Evolutionary conservation across 2,888 invertebrate species (phyloP), one percentile per base, ranked within the genome.

Genomic region (Tetragonisca angustula): DNA sequence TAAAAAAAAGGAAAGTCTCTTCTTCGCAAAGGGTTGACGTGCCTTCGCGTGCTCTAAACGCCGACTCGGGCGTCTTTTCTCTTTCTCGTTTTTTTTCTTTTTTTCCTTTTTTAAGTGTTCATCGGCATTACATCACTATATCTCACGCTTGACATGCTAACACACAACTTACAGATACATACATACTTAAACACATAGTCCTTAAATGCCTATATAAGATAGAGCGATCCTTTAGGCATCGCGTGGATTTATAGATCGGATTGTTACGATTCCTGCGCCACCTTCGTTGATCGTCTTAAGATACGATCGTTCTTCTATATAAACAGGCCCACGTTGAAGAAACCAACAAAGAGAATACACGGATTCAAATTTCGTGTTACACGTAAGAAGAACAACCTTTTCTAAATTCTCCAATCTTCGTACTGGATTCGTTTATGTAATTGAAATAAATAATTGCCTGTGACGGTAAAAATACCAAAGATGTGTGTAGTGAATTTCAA

Each of bases 141-240:
- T 86, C 69, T 76, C 86, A 85, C 77, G 86, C 87, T 84, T 76
- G 83, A 84, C 88, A 84, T 90, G 85, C 90, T 87, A 84, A 88
- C 82, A 90, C 88, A 90, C 83, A 91, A 88, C 86, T 90, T 87
- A 87, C 85, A 82, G 81, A 87, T 90, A 90, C 90, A 85, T 90
- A 90, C 89, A 90, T 90, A 90, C 85, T 87, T 90, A 87, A 87
- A 89, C 87, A 89, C 77, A 79, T 87, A 88, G 87, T 81, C 81
- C 84, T 90, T 90, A 89, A 78, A 90, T 73, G 80, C 74, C 79
- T 89, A 85, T 90, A 86, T 75, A 81, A 81, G 83, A 84, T 68
- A 68, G 85, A 80, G 59, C 74, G 80, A 82, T 74, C 56, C 69
- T 81, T 87, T 62, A 68, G 73, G 79, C 68, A 64, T 75, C 24